Base-by-base conservation (phyloP, 2,113 vertebrate species). In the Nesogale talazaci region DNA sequence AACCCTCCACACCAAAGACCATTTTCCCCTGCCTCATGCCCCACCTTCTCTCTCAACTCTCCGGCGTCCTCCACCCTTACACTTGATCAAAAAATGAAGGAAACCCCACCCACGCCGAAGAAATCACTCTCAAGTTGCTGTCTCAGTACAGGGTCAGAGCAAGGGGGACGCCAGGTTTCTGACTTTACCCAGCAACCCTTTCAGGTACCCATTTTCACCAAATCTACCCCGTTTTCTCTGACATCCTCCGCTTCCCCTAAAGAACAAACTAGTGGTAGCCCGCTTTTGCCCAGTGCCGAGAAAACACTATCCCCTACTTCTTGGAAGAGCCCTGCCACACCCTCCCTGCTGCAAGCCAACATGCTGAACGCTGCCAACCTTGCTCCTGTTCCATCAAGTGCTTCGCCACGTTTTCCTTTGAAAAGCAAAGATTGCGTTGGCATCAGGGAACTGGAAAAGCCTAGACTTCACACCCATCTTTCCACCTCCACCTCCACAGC, bases 1-100 rank as follows among this genome's bases (percentile, higher is more conserved):
- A 98, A 98, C 17, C 97, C 96, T 88, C 95, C 97, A 96, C 97
- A 97, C 27, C 81, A 63, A 31, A 97, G 98, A 88, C 94, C 97
- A 0, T 81, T 97, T 74, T 98, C 98, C 59, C 97, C 98, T 61
- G 96, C 96, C 10, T 98, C 98, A 65, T 98, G 97, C 81, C 99
- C 99, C 89, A 98, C 97, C 0, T 98, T 99, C 96, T 98, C 98
- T 83, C 98, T 98, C 52, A 97, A 98, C 56, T 98, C 98, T 59
- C 96, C 98, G 74, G 94, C 97, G 69, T 97, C 98, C 19, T 98
- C 98, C 67, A 97, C 42, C 12, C 93, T 96, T 46, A 69, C 98
- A 96, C 95, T 98, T 94, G 95, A 98, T 97, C 91, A 96, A 59
- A 82, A 97, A 95, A 69, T 92, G 94, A 96, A 97, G 97, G 88